Evolutionary conservation across 92 coral and sea anemone genomes (phyloP).

Genomic region (Phymanthus crucifer): DNA sequence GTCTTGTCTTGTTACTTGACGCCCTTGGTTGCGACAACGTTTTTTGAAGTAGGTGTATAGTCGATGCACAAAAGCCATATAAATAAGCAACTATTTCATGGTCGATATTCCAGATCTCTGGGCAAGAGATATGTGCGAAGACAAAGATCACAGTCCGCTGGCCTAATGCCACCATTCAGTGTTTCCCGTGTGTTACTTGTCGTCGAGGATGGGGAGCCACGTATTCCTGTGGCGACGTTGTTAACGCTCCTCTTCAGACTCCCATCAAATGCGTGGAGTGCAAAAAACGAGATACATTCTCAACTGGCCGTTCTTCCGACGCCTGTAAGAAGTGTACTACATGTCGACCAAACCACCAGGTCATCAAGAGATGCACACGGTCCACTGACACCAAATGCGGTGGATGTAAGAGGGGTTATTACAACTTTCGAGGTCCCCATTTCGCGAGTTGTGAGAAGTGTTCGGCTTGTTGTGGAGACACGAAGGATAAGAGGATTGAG

Average conservation of each 20-base stretch:
- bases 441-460: slow-evolving; percentile 22
- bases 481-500: slow-evolving; percentile 8
- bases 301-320: slow-evolving; percentile 11
- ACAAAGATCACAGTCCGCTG: too few species aligned
- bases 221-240: slow-evolving; percentile 39
- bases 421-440: neutral
- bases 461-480: slow-evolving; percentile 38
- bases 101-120: too few species aligned
- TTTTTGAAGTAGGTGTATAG: too few species aligned
- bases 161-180: neutral
- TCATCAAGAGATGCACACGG: slow-evolving; percentile 29
- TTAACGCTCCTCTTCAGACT: slow-evolving; percentile 3
- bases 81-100: too few species aligned
- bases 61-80: too few species aligned
- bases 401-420: slow-evolving; percentile 17
- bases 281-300: slow-evolving; percentile 25
- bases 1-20: too few species aligned
- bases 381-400: slow-evolving; percentile 31
- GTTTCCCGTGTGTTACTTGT: slow-evolving; percentile 31
- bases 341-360: slow-evolving; percentile 19
- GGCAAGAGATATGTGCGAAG: too few species aligned
- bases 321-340: slow-evolving; percentile 39
- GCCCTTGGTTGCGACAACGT: too few species aligned
- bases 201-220: slow-evolving; percentile 26
- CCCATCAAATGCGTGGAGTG: slow-evolving; percentile 38